A percentile compares a stretch with the other conserved stretches of the same genome.
phyloP scores from a whole-genome alignment of 2,888 invertebrate species.

The Lasioglossum villosulum region DNA sequence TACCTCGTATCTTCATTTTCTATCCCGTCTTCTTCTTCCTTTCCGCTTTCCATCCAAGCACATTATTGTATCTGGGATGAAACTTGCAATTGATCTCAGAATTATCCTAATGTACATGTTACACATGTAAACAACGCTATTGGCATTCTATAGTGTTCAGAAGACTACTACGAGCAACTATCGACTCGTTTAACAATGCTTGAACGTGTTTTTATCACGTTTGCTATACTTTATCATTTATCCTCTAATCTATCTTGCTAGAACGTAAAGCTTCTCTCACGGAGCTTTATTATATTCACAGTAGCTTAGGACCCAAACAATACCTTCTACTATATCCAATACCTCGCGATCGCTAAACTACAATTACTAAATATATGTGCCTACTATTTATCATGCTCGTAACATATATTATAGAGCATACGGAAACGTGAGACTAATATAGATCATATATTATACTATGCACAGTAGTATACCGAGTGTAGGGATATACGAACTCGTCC shows the following conservation, averaged over 20 bases:
- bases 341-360: background rate
- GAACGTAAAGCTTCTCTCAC: background rate
- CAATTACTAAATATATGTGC: background rate
- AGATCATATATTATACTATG: background rate
- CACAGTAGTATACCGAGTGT: background rate
- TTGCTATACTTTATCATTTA: background rate
- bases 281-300: background rate
- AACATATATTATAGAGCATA: background rate
- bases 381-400: background rate
- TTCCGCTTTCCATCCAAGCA: background rate
- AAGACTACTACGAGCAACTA: constrained; percentile 6
- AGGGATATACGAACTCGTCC: background rate
- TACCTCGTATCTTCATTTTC: background rate
- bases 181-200: background rate
- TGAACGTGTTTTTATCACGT: background rate
- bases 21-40: background rate
- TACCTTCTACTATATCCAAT: background rate
- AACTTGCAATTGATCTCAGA: background rate
- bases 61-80: too few species aligned
- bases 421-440: background rate
- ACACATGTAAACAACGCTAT: background rate
- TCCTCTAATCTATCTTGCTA: background rate
- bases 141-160: background rate
- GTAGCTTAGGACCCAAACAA: constrained; percentile 24
- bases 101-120: background rate